Evolutionary conservation across 2,113 vertebrate species (phyloP), one percentile per base, ranked within the genome.

Genomic region (Anthoscopus minutus): DNA sequence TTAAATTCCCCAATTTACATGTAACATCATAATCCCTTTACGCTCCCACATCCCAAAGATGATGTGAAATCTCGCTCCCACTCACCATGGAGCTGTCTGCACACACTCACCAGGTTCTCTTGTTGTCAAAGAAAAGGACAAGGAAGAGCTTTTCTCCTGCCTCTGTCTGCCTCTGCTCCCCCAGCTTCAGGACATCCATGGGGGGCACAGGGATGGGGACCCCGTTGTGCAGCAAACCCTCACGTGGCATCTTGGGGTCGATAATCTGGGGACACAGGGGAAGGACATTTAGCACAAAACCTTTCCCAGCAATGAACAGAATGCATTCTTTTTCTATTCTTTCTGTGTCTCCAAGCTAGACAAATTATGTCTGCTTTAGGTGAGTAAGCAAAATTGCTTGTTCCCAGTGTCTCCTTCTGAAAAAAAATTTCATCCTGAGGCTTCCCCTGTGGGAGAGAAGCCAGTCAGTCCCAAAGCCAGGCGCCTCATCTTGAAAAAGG

Each of bases 101-200:
- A 19, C 53, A 38, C 90, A 96, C 98, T 98, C 94, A 99, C 99
- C 99, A 99, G 62, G 99, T 99, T 82, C 99, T 98, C 96, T 99
- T 99, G 98, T 99, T 99, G 98, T 99, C 99, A 96, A 99, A 99
- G 98, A 99, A 99, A 91, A 99, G 99, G 96, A 99, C 99, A 89
- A 99, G 98, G 97, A 98, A 99, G 95, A 99, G 99, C 88, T 98
- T 99, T 95, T 99, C 98, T 94, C 96, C 97, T 67, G 98, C 98
- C 94, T 99, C 99, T 81, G 97, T 98, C 97, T 99, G 99, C 92
- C 98, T 98, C 98, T 99, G 98, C 95, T 99, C 99, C 44, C 99
- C 99, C 96, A 99, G 82, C 69, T 94, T 98, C 86, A 99, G 97
- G 62, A 99, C 99, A 35, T 99, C 99, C 97, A 99, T 86, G 5